phyloP scores from a whole-genome alignment of 2,113 vertebrate genomes.

The Muntiacus muntjak region DNA sequence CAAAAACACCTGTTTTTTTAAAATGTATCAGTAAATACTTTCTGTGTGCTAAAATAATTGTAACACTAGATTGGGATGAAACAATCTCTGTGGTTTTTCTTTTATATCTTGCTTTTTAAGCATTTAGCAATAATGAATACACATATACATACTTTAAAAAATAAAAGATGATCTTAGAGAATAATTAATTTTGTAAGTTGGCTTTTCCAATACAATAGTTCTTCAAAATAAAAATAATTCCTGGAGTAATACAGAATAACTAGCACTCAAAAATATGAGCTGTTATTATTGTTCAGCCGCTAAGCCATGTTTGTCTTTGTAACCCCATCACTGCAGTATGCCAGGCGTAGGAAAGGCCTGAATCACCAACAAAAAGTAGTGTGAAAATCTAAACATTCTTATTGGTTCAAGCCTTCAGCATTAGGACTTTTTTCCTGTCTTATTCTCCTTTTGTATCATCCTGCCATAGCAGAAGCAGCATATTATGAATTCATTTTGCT shows the following conservation, averaged over 20 bases:
- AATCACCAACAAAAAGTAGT: not conserved
- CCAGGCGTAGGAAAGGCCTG: not conserved
- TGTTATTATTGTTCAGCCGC: not conserved
- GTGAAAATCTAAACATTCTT: not conserved
- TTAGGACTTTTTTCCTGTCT: not conserved
- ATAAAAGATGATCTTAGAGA: conserved; percentile 24
- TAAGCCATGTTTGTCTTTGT: not conserved
- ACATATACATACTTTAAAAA: not conserved
- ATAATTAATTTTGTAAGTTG: conserved; percentile 42
- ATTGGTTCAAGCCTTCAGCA: not conserved
- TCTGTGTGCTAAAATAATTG: not conserved
- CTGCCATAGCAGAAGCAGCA: conserved; percentile 30
- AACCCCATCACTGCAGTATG: not conserved
- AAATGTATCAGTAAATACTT: not conserved
- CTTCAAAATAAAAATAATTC: conserved; percentile 26
- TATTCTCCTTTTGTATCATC: conserved; percentile 30
- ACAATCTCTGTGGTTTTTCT: not conserved
- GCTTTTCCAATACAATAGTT: conserved; percentile 36
- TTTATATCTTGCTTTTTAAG: not conserved
- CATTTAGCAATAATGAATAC: not conserved
- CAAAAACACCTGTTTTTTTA: not conserved
- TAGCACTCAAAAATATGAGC: not conserved
- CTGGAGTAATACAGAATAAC: not conserved
- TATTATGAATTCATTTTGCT: conserved; percentile 72
- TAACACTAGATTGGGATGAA: not conserved